A percentile compares a stretch with the other conserved stretches of the same genome.
These are phyloP conservation scores for Dione vanillae DNA, from an alignment of 2,888 invertebrate genomes.

Conservation along the genomic window DNA sequence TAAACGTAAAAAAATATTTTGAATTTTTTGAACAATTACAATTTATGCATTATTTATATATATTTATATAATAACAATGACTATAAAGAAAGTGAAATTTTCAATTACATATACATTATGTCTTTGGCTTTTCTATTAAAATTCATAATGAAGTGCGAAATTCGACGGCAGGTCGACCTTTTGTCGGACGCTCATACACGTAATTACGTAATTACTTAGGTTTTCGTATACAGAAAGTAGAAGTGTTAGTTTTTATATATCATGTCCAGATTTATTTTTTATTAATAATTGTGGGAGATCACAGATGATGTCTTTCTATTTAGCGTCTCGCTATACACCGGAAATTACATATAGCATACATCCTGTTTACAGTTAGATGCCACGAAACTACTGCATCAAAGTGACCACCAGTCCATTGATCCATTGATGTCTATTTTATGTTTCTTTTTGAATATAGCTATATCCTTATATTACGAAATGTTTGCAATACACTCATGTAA, in stretches of 20 bases:
- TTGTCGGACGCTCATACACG: constrained; percentile 1
- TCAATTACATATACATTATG: constrained; percentile 20
- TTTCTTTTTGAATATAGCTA: too few relatives aligned
- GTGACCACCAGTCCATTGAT: too few relatives aligned
- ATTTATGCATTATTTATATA: background rate
- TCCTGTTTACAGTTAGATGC: too few relatives aligned
- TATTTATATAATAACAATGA: background rate
- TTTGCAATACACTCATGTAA: background rate
- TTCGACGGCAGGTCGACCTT: constrained; percentile 14
- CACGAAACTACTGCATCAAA: too few relatives aligned
- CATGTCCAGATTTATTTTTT: background rate
- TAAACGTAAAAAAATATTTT: background rate
- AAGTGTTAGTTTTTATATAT: background rate
- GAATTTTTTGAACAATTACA: too few relatives aligned
- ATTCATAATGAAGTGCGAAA: constrained; percentile 16
- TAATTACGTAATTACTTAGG: background rate
- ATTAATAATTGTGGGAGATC: background rate
- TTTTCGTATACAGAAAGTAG: background rate
- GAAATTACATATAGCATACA: too few relatives aligned
- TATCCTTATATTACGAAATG: background rate
- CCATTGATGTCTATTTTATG: too few relatives aligned
- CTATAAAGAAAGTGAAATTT: constrained; percentile 9
- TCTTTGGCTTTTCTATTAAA: constrained; percentile 24
- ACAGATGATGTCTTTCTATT: too few relatives aligned
- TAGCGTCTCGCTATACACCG: too few relatives aligned